These are phyloP conservation scores for Miltochrista miniata DNA, from an alignment of 2,888 invertebrate genomes.

Conservation along the genomic window DNA sequence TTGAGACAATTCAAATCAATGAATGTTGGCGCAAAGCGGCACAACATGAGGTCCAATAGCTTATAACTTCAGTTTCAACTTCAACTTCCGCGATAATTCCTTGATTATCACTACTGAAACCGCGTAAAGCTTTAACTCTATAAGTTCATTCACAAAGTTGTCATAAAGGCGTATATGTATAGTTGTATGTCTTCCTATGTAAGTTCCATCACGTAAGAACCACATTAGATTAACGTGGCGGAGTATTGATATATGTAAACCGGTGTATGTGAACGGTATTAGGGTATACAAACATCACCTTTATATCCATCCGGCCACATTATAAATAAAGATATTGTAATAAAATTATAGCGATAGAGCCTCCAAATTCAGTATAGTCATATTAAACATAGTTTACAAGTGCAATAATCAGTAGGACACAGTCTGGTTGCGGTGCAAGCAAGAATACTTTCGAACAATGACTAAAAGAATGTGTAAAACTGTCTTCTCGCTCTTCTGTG, in stretches of 20 bases:
- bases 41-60: background rate
- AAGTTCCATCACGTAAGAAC: slow-evolving; percentile 68
- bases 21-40: background rate
- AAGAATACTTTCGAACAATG: too few relatives aligned
- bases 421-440: too few relatives aligned
- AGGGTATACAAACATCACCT: slow-evolving; percentile 66
- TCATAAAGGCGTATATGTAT: slow-evolving; percentile 65
- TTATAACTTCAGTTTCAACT: slow-evolving; percentile 12
- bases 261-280: slow-evolving; percentile 56
- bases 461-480: too few relatives aligned
- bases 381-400: slow-evolving; percentile 53
- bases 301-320: slow-evolving; percentile 71
- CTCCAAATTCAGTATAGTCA: slow-evolving; percentile 62
- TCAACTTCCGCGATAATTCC: slow-evolving; percentile 9
- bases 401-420: slow-evolving; percentile 48
- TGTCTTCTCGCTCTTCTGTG: too few relatives aligned
- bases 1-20: background rate
- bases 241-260: slow-evolving; percentile 52
- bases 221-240: slow-evolving; percentile 56
- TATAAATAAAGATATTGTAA: slow-evolving; percentile 62
- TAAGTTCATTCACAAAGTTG: slow-evolving; percentile 47
- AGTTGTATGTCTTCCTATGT: slow-evolving; percentile 81
- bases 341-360: slow-evolving; percentile 59
- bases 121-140: slow-evolving; percentile 24
- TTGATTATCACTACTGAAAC: slow-evolving; percentile 10